Base-by-base conservation (phyloP, 2,888 invertebrate species). In the Lacanobia wlatinum region DNA sequence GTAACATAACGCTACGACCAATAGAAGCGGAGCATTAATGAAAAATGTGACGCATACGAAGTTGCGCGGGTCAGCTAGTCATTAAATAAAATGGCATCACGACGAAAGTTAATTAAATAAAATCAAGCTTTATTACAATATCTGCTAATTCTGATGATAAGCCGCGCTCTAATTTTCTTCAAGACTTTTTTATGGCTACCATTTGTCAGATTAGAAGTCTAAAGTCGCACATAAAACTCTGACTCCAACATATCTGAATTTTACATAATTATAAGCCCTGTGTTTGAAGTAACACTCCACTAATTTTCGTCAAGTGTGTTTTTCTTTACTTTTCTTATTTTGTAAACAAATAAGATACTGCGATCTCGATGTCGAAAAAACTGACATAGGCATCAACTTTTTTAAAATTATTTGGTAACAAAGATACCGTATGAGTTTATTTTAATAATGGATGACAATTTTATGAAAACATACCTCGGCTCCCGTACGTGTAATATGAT, bases 171-270 rank as follows among this genome's bases (percentile, higher is more conserved):
- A 9, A 58, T 53, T 73, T 65, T 0, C 40, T 58, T 53, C 9
- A 21, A 79, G 21, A 58, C 21, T 9, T 52, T 53, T 38, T 68
- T n/a, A 43, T 40, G 9, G 40, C 40, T 40, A 46, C 10, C 43
- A 16, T 59, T 58, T 52, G 52, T 52, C 9, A 61, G 21, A 48
- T 28, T 28, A 28, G 4, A 40, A 40, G 40, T 40, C 21, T 12
- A 52, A 7, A 9, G 16, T 52, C 16, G 21, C 38, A 18, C 9
- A 34, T 34, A n/a, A 21, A 18, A n/a, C 9, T 28, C 3, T 28
- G 3, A 9, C 14, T 48, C 6, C 23, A 72, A 64, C 71, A n/a
- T n/a, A n/a, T n/a, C n/a, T n/a, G n/a, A n/a, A 53, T 52, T 18
- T n/a, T 8, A 5, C 4, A 34, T 65, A 34, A 40, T 46, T 1